Base-by-base conservation (phyloP, 2,113 vertebrate species). In the Nerophis ophidion region DNA sequence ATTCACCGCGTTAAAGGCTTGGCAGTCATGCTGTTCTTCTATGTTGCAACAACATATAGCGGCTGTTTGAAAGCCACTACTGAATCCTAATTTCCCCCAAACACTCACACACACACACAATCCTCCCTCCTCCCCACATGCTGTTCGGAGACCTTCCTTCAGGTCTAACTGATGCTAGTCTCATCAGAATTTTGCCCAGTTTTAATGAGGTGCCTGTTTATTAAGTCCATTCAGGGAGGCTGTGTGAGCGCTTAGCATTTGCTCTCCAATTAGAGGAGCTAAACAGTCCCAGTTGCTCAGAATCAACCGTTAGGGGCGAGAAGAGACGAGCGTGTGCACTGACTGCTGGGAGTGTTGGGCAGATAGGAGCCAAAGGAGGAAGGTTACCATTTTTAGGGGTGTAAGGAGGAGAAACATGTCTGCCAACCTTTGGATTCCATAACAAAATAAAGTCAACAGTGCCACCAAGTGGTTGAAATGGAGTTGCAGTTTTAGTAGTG, bases 211-310 rank as follows among this genome's bases (percentile, higher is more conserved):
- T 62, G 75, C 63, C 71, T 83, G 82, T 83, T 85, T 89, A 84
- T 82, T 79, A 84, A 88, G 86, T 87, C 83, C 81, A 86, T 76
- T 83, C 81, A 80, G 85, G 84, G 81, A 89, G 68, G 72, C 71
- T 55, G 75, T 67, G 80, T 51, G 50, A 75, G 71, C 77, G 79
- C 77, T 85, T 84, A 83, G 81, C 85, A 84, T 88, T 88, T 86
- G 80, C 87, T 86, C 81, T 76, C 83, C 84, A 84, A 89, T 89
- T 88, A 88, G 84, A 72, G 63, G 75, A 84, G 79, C 85, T 87
- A 86, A 89, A 86, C 79, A 81, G 79, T 77, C 77, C 70, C 75
- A 61, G 50, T 81, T 77, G 76, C 72, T 77, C 57, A 60, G 74
- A 70, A 79, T 78, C 77, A 71, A 70, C 60, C 75, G 57, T 73